These are phyloP conservation scores for Habrosyne pyritoides DNA, from an alignment of 2,888 invertebrate species.

Conservation along the genomic window DNA sequence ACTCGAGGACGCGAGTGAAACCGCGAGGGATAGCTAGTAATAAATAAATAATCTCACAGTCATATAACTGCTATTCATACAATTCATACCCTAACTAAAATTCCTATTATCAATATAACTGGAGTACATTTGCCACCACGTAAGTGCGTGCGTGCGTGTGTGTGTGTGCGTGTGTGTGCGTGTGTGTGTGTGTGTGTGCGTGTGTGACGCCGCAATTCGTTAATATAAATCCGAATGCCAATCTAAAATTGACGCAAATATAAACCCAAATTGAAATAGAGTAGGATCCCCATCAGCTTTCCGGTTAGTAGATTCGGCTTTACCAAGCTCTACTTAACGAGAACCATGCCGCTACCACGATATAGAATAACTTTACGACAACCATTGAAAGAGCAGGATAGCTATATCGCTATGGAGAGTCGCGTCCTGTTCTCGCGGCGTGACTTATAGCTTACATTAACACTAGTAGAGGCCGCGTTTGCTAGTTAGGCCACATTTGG, in stretches of 20 bases:
- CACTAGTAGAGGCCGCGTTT: constrained; percentile 20
- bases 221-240: background rate
- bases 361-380: constrained; percentile 22
- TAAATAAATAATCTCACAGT: too few species aligned
- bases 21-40: too few species aligned
- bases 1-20: too few species aligned
- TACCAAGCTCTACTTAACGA: constrained; percentile 28
- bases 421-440: constrained; percentile 15
- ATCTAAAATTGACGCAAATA: constrained; percentile 1
- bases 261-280: constrained; percentile 20
- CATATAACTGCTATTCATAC: too few species aligned
- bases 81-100: too few species aligned
- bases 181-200: background rate
- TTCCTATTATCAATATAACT: too few species aligned
- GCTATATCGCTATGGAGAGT: constrained; percentile 5
- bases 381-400: constrained; percentile 3
- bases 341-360: constrained; percentile 18
- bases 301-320: constrained; percentile 20
- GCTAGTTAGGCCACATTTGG: constrained; percentile 34
- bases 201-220: background rate
- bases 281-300: constrained; percentile 11
- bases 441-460: constrained; percentile 14
- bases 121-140: too few species aligned
- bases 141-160: too few species aligned
- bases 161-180: background rate